phyloP scores from a whole-genome alignment of 2,113 vertebrate genomes.

The Nycticorax nycticorax region DNA sequence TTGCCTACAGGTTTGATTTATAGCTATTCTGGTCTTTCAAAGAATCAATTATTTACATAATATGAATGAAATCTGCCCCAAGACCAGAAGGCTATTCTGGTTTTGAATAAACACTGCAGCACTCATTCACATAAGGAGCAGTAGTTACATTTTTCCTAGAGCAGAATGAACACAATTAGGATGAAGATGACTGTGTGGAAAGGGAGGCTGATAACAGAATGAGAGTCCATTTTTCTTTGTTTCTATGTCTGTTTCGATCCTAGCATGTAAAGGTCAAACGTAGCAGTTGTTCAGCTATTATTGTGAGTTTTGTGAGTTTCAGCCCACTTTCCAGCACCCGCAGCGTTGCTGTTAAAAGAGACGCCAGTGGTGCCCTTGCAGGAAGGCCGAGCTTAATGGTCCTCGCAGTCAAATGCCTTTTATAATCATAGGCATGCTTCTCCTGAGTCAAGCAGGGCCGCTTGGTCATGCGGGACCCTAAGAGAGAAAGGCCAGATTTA shows the following conservation, averaged over 20 bases:
- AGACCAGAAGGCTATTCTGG: background rate
- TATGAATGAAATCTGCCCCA: background rate
- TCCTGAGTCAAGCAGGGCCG: fast-evolving
- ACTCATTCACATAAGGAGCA: background rate
- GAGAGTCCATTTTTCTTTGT: background rate
- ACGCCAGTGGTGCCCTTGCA: background rate
- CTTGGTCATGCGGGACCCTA: background rate
- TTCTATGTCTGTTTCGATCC: background rate
- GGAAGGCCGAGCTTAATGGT: background rate
- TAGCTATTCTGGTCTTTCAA: background rate
- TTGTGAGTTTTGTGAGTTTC: background rate
- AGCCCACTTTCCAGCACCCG: background rate
- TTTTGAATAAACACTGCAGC: background rate
- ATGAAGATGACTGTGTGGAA: background rate
- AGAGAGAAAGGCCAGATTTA: background rate
- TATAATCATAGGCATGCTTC: background rate
- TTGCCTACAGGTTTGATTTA: background rate
- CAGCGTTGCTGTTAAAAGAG: background rate
- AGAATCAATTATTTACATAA: constrained; percentile 2
- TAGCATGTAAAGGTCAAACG: background rate
- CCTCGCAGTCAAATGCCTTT: background rate
- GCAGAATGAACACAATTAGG: background rate
- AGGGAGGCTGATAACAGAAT: background rate
- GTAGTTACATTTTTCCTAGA: background rate
- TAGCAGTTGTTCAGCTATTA: background rate